Conservation (phyloP, 2,888 invertebrate genomes). For the Morpho helenor region DNA sequence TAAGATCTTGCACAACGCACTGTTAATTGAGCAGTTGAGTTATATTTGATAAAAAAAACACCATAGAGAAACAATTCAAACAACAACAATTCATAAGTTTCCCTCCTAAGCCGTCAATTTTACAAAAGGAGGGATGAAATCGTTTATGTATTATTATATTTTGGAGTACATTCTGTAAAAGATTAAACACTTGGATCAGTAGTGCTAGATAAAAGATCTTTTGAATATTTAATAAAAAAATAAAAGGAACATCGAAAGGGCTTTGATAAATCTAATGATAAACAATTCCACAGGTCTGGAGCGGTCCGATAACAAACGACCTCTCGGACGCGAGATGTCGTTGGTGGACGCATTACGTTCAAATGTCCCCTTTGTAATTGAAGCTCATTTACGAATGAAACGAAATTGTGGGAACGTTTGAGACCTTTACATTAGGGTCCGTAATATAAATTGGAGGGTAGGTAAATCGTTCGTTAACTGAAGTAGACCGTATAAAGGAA, state of each 20-base stretch:
- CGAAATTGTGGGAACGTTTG: slow-evolving; percentile 16
- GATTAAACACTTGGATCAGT: neutral
- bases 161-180: neutral
- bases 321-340: slow-evolving; percentile 24
- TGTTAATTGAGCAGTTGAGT: too few species aligned
- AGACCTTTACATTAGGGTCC: slow-evolving; percentile 11
- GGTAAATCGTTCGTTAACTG: slow-evolving; percentile 11
- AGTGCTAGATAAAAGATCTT: neutral
- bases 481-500: slow-evolving; percentile 1
- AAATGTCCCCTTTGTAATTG: slow-evolving; percentile 29
- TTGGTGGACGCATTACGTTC: slow-evolving; percentile 31
- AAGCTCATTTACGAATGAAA: slow-evolving; percentile 24
- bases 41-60: too few species aligned
- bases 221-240: neutral
- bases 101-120: too few species aligned
- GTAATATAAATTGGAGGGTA: slow-evolving; percentile 11
- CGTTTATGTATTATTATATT: neutral
- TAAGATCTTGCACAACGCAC: too few species aligned
- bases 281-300: slow-evolving; percentile 3
- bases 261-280: neutral
- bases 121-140: too few species aligned
- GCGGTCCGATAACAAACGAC: slow-evolving; percentile 20
- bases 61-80: too few species aligned
- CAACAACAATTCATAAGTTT: too few species aligned
- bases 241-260: neutral